phyloP scores from a whole-genome alignment of 2,888 invertebrate genomes.

The Sinotaia quadrata region DNA sequence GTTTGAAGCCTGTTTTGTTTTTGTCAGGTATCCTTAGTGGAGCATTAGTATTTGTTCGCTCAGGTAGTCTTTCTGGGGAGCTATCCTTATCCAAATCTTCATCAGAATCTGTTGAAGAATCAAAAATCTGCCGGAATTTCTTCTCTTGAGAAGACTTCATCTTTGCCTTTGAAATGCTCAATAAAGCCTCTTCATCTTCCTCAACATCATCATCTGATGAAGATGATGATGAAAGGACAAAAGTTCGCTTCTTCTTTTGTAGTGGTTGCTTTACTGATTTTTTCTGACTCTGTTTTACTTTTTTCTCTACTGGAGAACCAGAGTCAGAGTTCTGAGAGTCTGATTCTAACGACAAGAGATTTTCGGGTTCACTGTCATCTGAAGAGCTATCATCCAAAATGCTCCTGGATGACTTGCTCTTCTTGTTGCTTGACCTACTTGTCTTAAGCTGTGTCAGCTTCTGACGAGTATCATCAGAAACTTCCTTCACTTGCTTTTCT shows the following conservation, averaged over 20 bases:
- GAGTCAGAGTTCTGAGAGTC: slow-evolving; percentile 20
- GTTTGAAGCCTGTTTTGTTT: slow-evolving; percentile 15
- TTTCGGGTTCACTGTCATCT: slow-evolving; percentile 11
- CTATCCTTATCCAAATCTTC: slow-evolving; percentile 37
- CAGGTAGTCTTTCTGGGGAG: slow-evolving; percentile 26
- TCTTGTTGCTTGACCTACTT: slow-evolving; percentile 10
- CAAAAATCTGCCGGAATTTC: slow-evolving; percentile 39
- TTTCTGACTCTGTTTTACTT: slow-evolving; percentile 6
- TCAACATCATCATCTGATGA: slow-evolving; percentile 33
- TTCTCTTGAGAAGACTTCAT: slow-evolving; percentile 26
- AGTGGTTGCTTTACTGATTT: not conserved
- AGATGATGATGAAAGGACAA: slow-evolving; percentile 29
- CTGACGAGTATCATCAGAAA: slow-evolving; percentile 10
- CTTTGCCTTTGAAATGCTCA: slow-evolving; percentile 25
- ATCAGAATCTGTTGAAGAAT: slow-evolving; percentile 46
- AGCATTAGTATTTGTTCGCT: too few species aligned
- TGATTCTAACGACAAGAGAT: slow-evolving; percentile 13
- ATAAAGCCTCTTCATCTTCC: slow-evolving; percentile 36
- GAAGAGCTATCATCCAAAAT: slow-evolving; percentile 24
- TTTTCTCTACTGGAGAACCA: slow-evolving; percentile 5
- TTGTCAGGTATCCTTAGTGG: too few species aligned
- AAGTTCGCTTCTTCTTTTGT: slow-evolving; percentile 29
- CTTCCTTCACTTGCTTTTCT: slow-evolving; percentile 1
- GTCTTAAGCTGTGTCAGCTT: slow-evolving; percentile 10
- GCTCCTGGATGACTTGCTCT: slow-evolving; percentile 12